These are phyloP conservation scores for Neotoma lepida DNA, from an alignment of 2,113 vertebrate genomes.

Conservation along the genomic window DNA sequence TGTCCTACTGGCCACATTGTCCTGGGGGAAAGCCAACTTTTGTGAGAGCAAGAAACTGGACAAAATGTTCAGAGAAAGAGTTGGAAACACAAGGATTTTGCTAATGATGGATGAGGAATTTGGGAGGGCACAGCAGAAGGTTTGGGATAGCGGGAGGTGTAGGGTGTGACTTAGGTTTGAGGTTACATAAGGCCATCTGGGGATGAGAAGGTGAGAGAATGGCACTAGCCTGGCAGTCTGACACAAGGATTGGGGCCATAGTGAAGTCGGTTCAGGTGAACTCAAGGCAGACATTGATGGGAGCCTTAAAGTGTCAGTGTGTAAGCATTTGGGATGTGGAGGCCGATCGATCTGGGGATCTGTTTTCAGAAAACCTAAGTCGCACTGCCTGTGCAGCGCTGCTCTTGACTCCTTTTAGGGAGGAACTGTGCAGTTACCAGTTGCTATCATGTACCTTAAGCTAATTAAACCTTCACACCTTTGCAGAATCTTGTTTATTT, in stretches of 20 bases:
- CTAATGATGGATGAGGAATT: neutral
- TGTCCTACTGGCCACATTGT: no score
- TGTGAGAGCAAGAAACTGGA: neutral
- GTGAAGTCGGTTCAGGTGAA: neutral
- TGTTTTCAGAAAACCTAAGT: neutral
- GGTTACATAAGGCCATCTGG: neutral
- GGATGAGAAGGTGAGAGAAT: neutral
- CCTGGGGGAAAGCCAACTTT: neutral
- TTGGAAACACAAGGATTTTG: neutral
- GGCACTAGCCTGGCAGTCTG: no score
- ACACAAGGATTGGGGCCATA: neutral
- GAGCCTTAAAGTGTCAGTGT: neutral
- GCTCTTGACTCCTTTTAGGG: neutral
- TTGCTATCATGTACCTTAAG: neutral
- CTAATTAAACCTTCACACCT: neutral
- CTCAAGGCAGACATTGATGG: neutral
- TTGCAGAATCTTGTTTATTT: neutral
- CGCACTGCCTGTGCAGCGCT: neutral
- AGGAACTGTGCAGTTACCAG: neutral
- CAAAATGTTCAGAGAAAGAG: neutral
- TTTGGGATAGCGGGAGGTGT: neutral
- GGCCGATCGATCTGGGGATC: neutral
- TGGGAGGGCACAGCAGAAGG: neutral
- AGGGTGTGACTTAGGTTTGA: neutral
- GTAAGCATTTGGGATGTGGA: neutral